Percentiles rank a stretch among this genome's conserved stretches.
Evolutionary conservation across 2,797 vertebrate genomes (phyloP).

Genomic region (Urosaurus nigricauda): DNA sequence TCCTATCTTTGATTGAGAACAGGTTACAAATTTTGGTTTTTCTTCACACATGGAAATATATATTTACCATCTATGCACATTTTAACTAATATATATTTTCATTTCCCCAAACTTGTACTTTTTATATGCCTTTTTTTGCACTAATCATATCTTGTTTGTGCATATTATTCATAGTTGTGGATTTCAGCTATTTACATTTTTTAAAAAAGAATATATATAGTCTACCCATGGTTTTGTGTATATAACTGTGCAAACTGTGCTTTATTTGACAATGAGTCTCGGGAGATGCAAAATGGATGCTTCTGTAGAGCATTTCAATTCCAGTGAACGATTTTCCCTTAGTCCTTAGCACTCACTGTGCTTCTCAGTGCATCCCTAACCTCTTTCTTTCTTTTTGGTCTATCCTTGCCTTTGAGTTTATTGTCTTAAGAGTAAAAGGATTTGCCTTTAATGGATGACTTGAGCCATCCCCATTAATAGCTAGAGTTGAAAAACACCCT

Average conservation of each 20-base stretch:
- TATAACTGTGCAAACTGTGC: background rate
- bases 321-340: too few relatives aligned
- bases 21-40: background rate
- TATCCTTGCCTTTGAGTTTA: constrained; percentile 67
- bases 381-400: background rate
- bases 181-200: background rate
- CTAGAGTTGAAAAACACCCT: constrained; percentile 68
- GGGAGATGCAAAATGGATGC: too few relatives aligned
- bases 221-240: background rate
- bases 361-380: background rate
- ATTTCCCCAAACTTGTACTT: background rate
- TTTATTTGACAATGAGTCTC: background rate
- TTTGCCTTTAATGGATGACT: constrained; percentile 75
- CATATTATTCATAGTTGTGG: background rate
- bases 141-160: background rate
- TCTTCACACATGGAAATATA: background rate
- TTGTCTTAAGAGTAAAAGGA: constrained; percentile 59
- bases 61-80: background rate
- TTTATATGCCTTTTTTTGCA: background rate
- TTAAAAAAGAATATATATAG: background rate
- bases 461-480: constrained; percentile 75
- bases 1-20: background rate
- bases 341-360: background rate
- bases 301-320: too few relatives aligned
- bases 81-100: background rate